These are phyloP conservation scores for Drosophila carrolli DNA, from an alignment of 1,140 invertebrate genomes.

Conservation along the genomic window DNA sequence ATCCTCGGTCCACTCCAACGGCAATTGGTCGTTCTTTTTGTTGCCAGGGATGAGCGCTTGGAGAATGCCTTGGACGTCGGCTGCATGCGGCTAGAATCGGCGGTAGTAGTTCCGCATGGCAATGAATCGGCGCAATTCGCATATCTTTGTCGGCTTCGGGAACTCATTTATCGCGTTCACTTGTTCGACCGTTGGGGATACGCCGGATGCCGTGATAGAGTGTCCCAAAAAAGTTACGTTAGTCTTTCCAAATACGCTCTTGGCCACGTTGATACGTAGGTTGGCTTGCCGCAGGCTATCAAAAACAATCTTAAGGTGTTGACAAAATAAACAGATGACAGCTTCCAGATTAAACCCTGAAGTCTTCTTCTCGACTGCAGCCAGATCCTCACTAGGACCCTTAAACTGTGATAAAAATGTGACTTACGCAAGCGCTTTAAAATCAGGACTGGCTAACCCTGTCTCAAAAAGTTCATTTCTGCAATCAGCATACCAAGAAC, in stretches of 20 bases:
- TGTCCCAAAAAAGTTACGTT: neutral
- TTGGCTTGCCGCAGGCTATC: neutral
- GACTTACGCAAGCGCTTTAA: too few species aligned
- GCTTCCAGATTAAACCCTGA: too few species aligned
- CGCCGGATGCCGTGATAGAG: slow-evolving; percentile 1
- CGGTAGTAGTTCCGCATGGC: neutral
- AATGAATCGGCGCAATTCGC: neutral
- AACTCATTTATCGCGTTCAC: neutral
- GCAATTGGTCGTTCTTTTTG: neutral
- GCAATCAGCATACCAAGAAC: too few species aligned
- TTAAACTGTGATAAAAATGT: too few species aligned
- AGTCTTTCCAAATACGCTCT: neutral
- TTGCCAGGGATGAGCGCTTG: neutral
- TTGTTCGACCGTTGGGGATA: neutral
- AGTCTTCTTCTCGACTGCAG: too few species aligned
- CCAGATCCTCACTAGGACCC: too few species aligned
- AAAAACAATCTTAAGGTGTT: neutral
- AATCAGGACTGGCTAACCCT: too few species aligned
- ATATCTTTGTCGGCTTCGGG: neutral
- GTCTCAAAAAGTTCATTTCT: too few species aligned
- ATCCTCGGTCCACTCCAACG: neutral
- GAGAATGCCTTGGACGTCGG: neutral
- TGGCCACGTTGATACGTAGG: too few species aligned
- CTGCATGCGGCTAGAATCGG: neutral
- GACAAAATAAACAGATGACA: too few species aligned